Conservation (phyloP, 2,113 vertebrate genomes). For the Brachyhypopomus gauderio region DNA sequence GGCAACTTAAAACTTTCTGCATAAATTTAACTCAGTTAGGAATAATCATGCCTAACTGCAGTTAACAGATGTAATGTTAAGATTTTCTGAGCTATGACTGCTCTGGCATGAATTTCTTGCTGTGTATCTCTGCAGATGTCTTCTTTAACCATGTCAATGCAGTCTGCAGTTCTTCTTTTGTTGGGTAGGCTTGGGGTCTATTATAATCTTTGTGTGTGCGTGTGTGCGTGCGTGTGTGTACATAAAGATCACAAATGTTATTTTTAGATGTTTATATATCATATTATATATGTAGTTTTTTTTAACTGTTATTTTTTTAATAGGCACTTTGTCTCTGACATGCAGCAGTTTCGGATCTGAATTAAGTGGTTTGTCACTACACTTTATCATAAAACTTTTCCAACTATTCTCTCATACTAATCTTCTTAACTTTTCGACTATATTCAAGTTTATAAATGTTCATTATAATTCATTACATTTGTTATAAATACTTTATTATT, state of each 20-base stretch:
- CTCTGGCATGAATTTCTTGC: neutral
- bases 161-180: constrained; percentile 53
- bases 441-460: neutral
- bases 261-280: neutral
- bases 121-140: constrained; percentile 53
- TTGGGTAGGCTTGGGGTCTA: constrained; percentile 51
- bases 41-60: neutral
- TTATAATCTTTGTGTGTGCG: neutral
- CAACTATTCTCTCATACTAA: neutral
- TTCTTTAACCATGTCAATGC: constrained; percentile 50
- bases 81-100: neutral
- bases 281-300: neutral
- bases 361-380: constrained; percentile 49
- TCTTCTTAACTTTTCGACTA: neutral
- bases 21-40: neutral
- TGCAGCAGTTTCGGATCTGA: constrained; percentile 53
- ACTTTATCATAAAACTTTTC: neutral
- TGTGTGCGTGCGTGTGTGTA: too few relatives aligned
- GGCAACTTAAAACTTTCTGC: neutral
- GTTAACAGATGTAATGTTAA: neutral
- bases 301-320: neutral
- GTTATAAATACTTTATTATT: neutral
- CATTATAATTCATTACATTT: neutral
- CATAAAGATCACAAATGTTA: neutral
- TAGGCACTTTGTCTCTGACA: constrained; percentile 56